Percentiles rank a stretch among this genome's conserved stretches.
Conservation (phyloP, 2,888 invertebrate species). For the Ctenicera cuprea region DNA sequence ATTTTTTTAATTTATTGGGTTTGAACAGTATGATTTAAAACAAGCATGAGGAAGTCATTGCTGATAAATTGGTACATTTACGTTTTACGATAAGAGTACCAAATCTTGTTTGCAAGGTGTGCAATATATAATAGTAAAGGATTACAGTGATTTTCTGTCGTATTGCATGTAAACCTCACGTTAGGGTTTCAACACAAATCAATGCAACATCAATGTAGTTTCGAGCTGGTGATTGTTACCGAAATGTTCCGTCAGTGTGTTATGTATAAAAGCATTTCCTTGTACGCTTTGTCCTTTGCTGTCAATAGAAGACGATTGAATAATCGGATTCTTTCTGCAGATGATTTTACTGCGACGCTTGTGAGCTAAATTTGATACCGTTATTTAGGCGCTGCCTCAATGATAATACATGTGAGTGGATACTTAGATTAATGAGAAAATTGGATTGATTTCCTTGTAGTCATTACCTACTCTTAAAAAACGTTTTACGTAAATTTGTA, state of each 20-base stretch:
- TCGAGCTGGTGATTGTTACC: slow-evolving; percentile 37
- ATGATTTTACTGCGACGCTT: slow-evolving; percentile 4
- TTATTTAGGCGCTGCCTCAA: not conserved
- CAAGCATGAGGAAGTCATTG: too few relatives aligned
- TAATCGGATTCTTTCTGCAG: slow-evolving; percentile 36
- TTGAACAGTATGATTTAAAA: too few relatives aligned
- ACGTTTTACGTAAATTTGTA: too few relatives aligned
- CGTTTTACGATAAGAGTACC: too few relatives aligned
- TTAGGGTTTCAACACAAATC: slow-evolving; percentile 27
- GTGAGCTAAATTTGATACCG: not conserved
- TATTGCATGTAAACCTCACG: slow-evolving; percentile 14
- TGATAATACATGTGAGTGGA: not conserved
- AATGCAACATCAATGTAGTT: slow-evolving; percentile 37
- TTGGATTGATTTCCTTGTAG: not conserved
- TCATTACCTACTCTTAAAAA: too few relatives aligned
- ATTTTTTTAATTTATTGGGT: too few relatives aligned
- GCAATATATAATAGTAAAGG: too few relatives aligned
- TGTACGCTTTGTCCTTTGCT: slow-evolving; percentile 43
- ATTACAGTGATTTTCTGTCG: not conserved
- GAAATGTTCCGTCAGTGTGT: slow-evolving; percentile 41
- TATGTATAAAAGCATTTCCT: slow-evolving; percentile 47
- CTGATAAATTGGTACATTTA: too few relatives aligned
- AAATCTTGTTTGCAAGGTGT: too few relatives aligned
- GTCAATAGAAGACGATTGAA: slow-evolving; percentile 36
- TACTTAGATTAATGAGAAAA: not conserved